Evolutionary conservation across 2,888 invertebrate genomes (phyloP).

Genomic region (Prionchulus punctatus): DNA sequence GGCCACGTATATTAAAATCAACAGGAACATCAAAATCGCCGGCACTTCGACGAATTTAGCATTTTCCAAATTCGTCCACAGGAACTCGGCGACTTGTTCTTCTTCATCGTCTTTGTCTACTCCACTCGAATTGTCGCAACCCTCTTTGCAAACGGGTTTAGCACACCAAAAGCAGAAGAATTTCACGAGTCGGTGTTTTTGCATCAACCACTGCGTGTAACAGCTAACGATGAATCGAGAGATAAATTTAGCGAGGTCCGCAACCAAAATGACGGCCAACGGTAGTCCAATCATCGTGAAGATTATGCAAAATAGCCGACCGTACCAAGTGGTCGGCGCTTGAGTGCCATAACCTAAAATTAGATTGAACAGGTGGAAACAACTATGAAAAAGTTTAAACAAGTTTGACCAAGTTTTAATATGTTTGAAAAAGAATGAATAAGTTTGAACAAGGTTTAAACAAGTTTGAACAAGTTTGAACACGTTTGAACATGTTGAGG

Average conservation of each 20-base stretch:
- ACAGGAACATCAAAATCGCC: background rate
- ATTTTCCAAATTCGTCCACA: slow-evolving; percentile 9
- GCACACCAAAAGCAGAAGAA: background rate
- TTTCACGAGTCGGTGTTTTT: background rate
- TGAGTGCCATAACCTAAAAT: slow-evolving; percentile 6
- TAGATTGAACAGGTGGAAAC: too few relatives aligned
- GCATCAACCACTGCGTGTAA: background rate
- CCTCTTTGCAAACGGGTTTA: background rate
- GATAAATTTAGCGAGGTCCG: slow-evolving; percentile 8
- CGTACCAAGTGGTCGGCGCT: background rate
- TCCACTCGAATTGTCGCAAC: background rate
- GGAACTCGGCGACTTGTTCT: slow-evolving; percentile 6
- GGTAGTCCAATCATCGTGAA: slow-evolving; percentile 5
- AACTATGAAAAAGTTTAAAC: background rate
- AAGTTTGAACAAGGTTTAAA: too few relatives aligned
- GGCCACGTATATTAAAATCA: background rate
- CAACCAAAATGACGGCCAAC: background rate
- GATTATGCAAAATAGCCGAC: slow-evolving; percentile 5
- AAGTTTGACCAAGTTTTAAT: background rate
- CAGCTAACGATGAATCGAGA: background rate
- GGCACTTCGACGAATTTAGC: slow-evolving; percentile 3
- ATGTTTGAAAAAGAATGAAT: background rate
- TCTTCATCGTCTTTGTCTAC: background rate
- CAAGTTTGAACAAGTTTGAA: too few relatives aligned
- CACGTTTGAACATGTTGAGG: too few relatives aligned